phyloP scores from a whole-genome alignment of 2,113 vertebrate species.

The Apeltes quadracus region DNA sequence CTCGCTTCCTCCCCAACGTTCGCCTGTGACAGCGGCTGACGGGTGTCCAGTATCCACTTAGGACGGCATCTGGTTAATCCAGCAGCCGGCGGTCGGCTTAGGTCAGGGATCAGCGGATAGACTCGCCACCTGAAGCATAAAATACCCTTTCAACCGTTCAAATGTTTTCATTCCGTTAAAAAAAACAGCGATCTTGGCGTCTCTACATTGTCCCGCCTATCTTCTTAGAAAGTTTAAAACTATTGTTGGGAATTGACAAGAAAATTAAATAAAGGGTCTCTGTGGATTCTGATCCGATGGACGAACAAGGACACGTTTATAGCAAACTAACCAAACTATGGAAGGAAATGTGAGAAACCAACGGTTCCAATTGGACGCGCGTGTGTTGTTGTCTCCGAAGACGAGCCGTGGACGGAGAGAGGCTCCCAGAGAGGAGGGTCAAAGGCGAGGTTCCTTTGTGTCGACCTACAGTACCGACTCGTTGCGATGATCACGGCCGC shows the following conservation, averaged over 20 bases:
- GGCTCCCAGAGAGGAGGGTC: not conserved
- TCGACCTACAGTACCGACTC: slow-evolving; percentile 7
- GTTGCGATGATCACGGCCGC: slow-evolving; percentile 14
- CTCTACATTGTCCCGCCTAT: slow-evolving; percentile 2
- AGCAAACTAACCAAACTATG: not conserved
- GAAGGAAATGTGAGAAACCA: slow-evolving; percentile 4
- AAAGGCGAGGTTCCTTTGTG: slow-evolving; percentile 10
- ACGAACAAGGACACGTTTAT: not conserved
- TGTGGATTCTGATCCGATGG: slow-evolving; percentile 1
- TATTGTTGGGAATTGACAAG: not conserved
- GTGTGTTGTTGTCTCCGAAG: not conserved
- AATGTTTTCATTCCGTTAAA: slow-evolving; percentile 14
- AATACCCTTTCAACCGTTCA: not conserved
- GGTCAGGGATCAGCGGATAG: not conserved
- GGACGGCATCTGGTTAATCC: not conserved
- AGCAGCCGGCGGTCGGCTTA: not conserved
- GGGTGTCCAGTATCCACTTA: not conserved
- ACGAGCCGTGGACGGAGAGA: too few species aligned
- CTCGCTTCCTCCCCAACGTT: not conserved
- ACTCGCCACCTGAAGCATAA: slow-evolving; percentile 1
- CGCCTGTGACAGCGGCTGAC: not conserved
- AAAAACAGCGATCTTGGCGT: slow-evolving; percentile 22
- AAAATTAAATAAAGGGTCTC: not conserved
- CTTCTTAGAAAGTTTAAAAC: slow-evolving; percentile 6
- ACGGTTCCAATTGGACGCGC: slow-evolving; percentile 8